Evolutionary conservation across 2,113 vertebrate genomes (phyloP).

Genomic region (Phocoena phocoena): DNA sequence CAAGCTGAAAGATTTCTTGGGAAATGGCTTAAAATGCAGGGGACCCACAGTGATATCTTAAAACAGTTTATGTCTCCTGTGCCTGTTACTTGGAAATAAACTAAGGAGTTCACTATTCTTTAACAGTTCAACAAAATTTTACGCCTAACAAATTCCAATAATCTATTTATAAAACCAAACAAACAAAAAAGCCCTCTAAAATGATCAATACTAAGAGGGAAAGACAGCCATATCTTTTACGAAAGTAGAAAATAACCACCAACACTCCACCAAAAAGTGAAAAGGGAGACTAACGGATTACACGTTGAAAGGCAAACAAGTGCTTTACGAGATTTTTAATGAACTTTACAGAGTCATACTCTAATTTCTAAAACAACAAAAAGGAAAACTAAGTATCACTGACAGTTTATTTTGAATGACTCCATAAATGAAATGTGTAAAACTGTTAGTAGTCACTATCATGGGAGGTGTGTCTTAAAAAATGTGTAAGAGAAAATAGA

Average conservation of each 20-base stretch:
- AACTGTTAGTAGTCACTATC: not conserved
- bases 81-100: not conserved
- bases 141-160: not conserved
- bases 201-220: not conserved
- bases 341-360: not conserved
- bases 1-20: not conserved
- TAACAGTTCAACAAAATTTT: not conserved
- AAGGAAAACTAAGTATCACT: not conserved
- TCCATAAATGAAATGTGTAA: not conserved
- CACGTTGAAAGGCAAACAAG: not conserved
- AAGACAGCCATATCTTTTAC: not conserved
- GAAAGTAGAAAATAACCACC: not conserved
- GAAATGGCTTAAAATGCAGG: not conserved
- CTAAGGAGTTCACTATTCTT: not conserved
- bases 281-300: not conserved
- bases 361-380: constrained; percentile 36
- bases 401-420: not conserved
- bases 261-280: not conserved
- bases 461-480: not conserved
- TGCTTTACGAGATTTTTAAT: not conserved
- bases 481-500: not conserved
- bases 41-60: not conserved
- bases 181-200: not conserved
- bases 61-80: not conserved
- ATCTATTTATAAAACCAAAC: not conserved